These are phyloP conservation scores for Selene dorsalis DNA, from an alignment of 2,797 vertebrate genomes.

Conservation along the genomic window DNA sequence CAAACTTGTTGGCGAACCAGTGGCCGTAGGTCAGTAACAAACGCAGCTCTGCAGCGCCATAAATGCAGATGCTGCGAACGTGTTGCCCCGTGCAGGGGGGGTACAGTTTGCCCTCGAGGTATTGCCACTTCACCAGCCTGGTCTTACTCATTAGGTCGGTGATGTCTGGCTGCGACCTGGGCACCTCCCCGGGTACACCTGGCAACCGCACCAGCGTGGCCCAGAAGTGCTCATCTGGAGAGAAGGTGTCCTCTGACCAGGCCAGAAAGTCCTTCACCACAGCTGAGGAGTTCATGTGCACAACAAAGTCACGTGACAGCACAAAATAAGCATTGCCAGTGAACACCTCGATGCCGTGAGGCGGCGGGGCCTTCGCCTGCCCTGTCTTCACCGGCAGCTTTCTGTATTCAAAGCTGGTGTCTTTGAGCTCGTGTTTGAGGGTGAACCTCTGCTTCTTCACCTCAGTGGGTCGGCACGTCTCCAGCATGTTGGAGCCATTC, in stretches of 20 bases:
- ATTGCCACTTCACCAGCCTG: conserved; percentile 94
- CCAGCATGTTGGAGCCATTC: conserved; percentile 90
- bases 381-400: conserved; percentile 86
- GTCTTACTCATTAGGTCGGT: conserved; percentile 93
- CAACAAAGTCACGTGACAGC: conserved; percentile 87
- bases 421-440: conserved; percentile 85
- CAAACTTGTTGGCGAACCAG: conserved; percentile 97
- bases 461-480: conserved; percentile 85
- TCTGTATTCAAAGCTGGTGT: conserved; percentile 81
- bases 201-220: conserved; percentile 90
- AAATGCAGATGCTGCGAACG: conserved; percentile 92
- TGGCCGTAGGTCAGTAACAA: conserved; percentile 92
- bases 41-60: conserved; percentile 87
- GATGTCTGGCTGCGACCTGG: conserved; percentile 84
- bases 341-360: conserved; percentile 90
- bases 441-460: conserved; percentile 87
- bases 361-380: conserved; percentile 82
- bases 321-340: conserved; percentile 94
- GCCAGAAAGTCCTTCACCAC: conserved; percentile 88
- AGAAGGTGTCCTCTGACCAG: conserved; percentile 94
- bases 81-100: conserved; percentile 90
- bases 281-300: conserved; percentile 76
- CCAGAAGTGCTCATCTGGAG: conserved; percentile 97
- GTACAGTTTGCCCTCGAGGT: conserved; percentile 88
- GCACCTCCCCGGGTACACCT: conserved; percentile 88